Base-by-base conservation (phyloP, 2,113 vertebrate species). In the Tringa solitaria region DNA sequence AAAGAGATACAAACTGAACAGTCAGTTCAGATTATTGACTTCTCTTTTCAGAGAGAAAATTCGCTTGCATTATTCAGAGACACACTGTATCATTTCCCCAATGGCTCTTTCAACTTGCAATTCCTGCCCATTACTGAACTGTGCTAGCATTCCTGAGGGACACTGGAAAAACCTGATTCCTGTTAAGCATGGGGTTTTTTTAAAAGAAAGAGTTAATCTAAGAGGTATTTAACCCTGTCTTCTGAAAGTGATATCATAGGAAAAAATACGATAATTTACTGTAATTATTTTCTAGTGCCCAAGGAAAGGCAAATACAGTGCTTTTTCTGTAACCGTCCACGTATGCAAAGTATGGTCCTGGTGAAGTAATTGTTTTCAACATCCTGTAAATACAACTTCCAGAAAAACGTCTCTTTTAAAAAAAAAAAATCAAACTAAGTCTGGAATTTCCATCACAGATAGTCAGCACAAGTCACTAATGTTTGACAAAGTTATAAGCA, bases 41-140 rank as follows among this genome's bases (percentile, higher is more conserved):
- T 85, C 11, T 39, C 54, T 39, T 70, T 46, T 53, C 39, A 14
- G 45, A 28, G 28, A 54, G 53, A 54, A 54, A 54, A 24, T 72
- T 82, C 6, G 37, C 22, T 37, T 46, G 46, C 61, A 2, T 63
- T 46, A 41, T 26, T 85, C 30, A 7, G 41, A 51, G 43, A 21
- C 16, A 13, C 26, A 18, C 28, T 53, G 4, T 24, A 17, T 32
- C 7, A 1, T 43, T 78, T 94, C 70, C 77, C 20, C 19, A 7
- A 4, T 1, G 7, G 19, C 24, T 53, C 57, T 60, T 50, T 16
- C 28, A 53, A 39, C 37, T 68, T 0, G 0, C 43, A 39, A 1
- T 45, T 79, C 35, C 35, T 80, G 35, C 23, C 26, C 8, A 1
- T 48, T 61, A 18, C 48, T 56, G 27, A 68, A n/a, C 48, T 69